phyloP scores from a whole-genome alignment of 1,140 invertebrate genomes.

The Triops longicaudatus region DNA sequence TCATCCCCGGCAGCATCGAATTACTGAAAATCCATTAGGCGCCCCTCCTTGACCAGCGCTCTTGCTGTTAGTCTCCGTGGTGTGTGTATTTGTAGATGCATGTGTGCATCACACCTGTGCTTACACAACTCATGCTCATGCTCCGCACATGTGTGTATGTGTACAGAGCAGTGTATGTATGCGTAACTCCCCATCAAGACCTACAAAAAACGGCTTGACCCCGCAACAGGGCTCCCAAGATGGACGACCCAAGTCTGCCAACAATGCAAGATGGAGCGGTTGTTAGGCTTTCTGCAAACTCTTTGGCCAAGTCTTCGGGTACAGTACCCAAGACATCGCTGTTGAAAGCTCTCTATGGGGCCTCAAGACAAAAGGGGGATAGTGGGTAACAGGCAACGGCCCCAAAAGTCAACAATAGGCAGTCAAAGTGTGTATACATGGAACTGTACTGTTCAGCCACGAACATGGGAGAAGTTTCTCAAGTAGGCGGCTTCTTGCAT shows the following conservation, averaged over 20 bases:
- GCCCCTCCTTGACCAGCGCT: background rate
- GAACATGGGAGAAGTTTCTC: background rate
- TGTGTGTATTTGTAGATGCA: conserved; percentile 5
- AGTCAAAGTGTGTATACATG: background rate
- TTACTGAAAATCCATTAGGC: conserved; percentile 8
- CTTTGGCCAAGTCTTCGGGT: background rate
- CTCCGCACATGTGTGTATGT: background rate
- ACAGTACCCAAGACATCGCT: background rate
- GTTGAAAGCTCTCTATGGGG: background rate
- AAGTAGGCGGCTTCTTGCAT: conserved; percentile 11
- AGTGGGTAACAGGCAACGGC: background rate
- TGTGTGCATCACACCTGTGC: background rate
- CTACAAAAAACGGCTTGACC: background rate
- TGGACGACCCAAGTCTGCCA: background rate
- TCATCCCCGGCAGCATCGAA: background rate
- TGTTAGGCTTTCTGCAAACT: background rate
- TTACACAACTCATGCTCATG: conserved; percentile 11
- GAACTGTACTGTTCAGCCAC: background rate
- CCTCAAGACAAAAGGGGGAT: background rate
- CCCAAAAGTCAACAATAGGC: conserved; percentile 2
- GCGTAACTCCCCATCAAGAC: background rate
- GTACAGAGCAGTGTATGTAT: background rate
- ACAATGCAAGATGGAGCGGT: background rate
- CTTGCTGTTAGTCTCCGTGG: background rate
- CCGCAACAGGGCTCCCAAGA: background rate